A percentile compares a stretch with the other conserved stretches of the same genome.
Conservation (phyloP, 2,113 vertebrate species). For the Dermatemys mawii region DNA sequence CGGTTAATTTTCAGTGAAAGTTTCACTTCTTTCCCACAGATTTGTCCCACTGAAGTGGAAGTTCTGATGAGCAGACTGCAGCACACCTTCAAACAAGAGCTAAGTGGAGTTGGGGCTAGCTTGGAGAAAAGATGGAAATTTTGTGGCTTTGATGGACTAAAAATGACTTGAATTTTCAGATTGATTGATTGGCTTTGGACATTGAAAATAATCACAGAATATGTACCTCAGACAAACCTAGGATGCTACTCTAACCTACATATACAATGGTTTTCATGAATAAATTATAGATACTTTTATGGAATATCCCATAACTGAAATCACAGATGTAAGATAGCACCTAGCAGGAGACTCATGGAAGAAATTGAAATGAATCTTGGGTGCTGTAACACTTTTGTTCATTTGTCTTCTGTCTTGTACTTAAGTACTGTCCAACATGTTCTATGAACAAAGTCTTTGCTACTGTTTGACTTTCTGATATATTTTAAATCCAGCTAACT, state of each 20-base stretch:
- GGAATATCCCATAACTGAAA: constrained; percentile 35
- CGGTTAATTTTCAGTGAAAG: rapidly evolving
- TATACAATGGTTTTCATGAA: constrained; percentile 6
- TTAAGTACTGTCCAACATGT: constrained; percentile 19
- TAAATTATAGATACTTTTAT: neutral
- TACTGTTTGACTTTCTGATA: constrained; percentile 49
- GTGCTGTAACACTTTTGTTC: constrained; percentile 59
- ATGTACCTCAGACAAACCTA: rapidly evolving
- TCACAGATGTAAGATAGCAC: constrained; percentile 49
- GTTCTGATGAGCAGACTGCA: constrained; percentile 90
- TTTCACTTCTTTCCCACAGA: constrained; percentile 73
- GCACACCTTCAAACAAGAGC: constrained; percentile 93
- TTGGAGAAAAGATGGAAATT: constrained; percentile 98
- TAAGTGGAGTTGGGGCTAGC: constrained; percentile 94
- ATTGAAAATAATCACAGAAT: neutral
- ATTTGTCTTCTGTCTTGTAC: constrained; percentile 50
- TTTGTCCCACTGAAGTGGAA: constrained; percentile 90
- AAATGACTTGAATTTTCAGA: constrained; percentile 81
- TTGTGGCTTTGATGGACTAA: constrained; percentile 94
- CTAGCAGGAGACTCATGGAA: constrained; percentile 53
- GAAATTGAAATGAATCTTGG: constrained; percentile 43
- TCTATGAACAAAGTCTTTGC: constrained; percentile 48
- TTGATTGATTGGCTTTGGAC: neutral
- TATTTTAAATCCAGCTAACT: constrained; percentile 43
- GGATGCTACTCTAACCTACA: constrained; percentile 3